Evolutionary conservation across 1,140 invertebrate genomes (phyloP).

Genomic region (Atopsyche davidsoni): DNA sequence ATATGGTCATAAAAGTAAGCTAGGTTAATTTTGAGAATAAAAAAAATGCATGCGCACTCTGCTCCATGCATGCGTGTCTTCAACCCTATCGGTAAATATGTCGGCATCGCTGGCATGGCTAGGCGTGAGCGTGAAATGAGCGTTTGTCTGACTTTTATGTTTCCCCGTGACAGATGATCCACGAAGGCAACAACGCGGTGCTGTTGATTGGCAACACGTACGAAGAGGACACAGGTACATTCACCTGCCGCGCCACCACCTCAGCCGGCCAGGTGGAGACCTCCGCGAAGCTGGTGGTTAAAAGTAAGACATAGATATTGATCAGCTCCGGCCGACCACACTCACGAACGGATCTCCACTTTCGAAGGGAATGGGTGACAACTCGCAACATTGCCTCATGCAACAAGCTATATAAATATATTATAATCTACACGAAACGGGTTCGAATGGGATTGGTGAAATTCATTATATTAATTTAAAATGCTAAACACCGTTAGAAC

Average conservation of each 20-base stretch:
- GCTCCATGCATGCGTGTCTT: too few relatives aligned
- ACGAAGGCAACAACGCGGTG: constrained; percentile 83
- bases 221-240: constrained; percentile 88
- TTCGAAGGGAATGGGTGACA: constrained; percentile 48
- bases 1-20: too few relatives aligned
- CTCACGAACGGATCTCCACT: constrained; percentile 22
- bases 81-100: too few relatives aligned
- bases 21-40: too few relatives aligned
- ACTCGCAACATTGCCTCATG: constrained; percentile 31
- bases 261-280: constrained; percentile 86
- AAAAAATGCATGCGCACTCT: too few relatives aligned
- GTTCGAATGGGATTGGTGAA: too few relatives aligned
- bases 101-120: too few relatives aligned
- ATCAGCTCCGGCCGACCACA: constrained; percentile 34
- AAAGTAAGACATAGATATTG: constrained; percentile 88
- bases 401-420: background rate
- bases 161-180: constrained; percentile 86
- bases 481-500: background rate
- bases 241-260: constrained; percentile 86
- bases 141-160: too few relatives aligned
- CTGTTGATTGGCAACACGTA: constrained; percentile 86
- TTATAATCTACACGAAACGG: too few relatives aligned
- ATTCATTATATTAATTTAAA: too few relatives aligned
- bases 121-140: too few relatives aligned
- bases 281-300: constrained; percentile 88